A percentile compares a stretch with the other conserved stretches of the same genome.
Evolutionary conservation across 2,888 invertebrate species (phyloP).

Genomic region (Eledona agricola): DNA sequence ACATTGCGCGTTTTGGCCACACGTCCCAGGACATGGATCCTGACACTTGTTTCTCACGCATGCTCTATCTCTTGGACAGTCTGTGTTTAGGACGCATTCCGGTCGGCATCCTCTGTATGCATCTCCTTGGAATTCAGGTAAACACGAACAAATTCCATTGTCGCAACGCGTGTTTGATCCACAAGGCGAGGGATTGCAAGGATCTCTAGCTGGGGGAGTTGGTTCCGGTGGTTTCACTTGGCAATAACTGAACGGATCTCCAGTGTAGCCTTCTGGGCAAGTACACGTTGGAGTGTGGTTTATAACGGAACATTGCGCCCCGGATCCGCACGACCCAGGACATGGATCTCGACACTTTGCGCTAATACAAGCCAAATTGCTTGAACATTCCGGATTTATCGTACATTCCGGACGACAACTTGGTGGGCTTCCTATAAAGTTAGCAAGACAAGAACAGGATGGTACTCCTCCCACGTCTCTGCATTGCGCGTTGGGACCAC

Average conservation of each 20-base stretch:
- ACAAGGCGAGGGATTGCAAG: constrained; percentile 72
- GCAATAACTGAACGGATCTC: constrained; percentile 81
- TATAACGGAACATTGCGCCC: constrained; percentile 77
- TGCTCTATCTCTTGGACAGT: constrained; percentile 61
- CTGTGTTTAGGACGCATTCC: constrained; percentile 63
- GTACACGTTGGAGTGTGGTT: constrained; percentile 80
- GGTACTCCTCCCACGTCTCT: constrained; percentile 73
- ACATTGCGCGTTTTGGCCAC: constrained; percentile 63
- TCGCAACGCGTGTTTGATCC: constrained; percentile 66
- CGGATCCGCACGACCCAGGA: constrained; percentile 78
- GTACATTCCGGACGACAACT: constrained; percentile 83
- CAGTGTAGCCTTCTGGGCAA: constrained; percentile 75
- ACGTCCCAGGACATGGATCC: constrained; percentile 64
- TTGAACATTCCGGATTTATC: constrained; percentile 78
- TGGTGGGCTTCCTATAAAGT: constrained; percentile 78
- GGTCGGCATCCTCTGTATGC: constrained; percentile 70
- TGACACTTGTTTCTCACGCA: constrained; percentile 63
- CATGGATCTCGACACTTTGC: constrained; percentile 82
- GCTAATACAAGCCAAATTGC: constrained; percentile 76
- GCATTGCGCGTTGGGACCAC: constrained; percentile 82
- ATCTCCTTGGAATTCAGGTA: constrained; percentile 72
- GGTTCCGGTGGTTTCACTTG: constrained; percentile 63
- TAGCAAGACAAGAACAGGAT: constrained; percentile 77
- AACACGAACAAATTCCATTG: constrained; percentile 65
- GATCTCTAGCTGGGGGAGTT: constrained; percentile 56